These are phyloP conservation scores for Pterostichus madidus DNA, from an alignment of 2,888 invertebrate genomes.

Conservation along the genomic window DNA sequence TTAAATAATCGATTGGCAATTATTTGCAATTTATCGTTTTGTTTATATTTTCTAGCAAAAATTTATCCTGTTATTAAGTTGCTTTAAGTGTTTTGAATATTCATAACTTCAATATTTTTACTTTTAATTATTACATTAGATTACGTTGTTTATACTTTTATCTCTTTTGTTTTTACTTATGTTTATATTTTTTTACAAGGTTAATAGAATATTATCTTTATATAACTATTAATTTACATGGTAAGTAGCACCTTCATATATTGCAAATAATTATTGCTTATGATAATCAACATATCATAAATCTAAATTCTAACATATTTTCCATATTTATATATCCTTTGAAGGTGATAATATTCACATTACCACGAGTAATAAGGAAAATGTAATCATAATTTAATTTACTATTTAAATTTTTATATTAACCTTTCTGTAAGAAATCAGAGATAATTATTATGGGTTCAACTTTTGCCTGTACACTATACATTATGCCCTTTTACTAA, in stretches of 20 bases:
- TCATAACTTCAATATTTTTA: conserved; percentile 9
- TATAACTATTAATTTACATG: conserved; percentile 31
- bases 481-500: too few relatives aligned
- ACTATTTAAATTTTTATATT: too few relatives aligned
- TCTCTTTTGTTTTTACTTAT: conserved; percentile 35
- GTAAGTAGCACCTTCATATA: conserved; percentile 14
- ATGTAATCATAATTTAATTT: background rate
- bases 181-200: conserved; percentile 43
- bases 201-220: conserved; percentile 18
- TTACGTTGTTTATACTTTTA: conserved; percentile 14
- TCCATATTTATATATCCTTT: conserved; percentile 7
- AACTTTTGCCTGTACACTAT: too few relatives aligned
- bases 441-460: too few relatives aligned
- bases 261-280: conserved; percentile 16
- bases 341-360: background rate
- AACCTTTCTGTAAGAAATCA: too few relatives aligned
- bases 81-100: background rate
- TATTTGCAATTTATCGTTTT: conserved; percentile 47
- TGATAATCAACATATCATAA: conserved; percentile 8
- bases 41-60: conserved; percentile 3
- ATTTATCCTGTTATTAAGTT: conserved; percentile 22
- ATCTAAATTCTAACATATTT: conserved; percentile 5
- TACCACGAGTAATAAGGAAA: background rate
- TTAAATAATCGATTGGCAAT: conserved; percentile 30
- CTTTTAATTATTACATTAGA: background rate